Conservation (phyloP, 1,140 invertebrate species). For the Macrotrachela quadricornifera region DNA sequence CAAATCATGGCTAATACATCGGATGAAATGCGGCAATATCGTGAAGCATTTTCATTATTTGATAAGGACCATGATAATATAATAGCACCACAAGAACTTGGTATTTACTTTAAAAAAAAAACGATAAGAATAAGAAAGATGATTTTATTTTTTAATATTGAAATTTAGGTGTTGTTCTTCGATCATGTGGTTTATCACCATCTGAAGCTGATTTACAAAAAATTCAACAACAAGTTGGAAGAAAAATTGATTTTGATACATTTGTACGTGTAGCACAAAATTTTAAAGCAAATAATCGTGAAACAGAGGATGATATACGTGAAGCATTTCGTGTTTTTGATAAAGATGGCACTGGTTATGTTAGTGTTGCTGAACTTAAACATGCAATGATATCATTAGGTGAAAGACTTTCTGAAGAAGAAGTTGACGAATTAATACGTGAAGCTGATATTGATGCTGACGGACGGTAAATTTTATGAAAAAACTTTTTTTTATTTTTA, state of each 20-base stretch:
- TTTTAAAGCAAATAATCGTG: neutral
- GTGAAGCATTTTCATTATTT: slow-evolving; percentile 7
- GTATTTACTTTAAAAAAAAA: neutral
- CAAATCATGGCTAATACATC: neutral
- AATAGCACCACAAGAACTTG: slow-evolving; percentile 3
- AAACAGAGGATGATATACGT: slow-evolving; percentile 3
- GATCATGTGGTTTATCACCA: slow-evolving; percentile 4
- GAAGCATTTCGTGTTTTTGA: slow-evolving; percentile 8
- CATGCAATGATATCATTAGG: slow-evolving; percentile 75
- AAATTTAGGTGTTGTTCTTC: neutral
- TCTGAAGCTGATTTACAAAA: neutral
- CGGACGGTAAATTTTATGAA: neutral
- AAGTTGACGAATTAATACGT: slow-evolving; percentile 70
- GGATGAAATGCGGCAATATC: slow-evolving; percentile 5
- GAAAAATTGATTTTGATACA: slow-evolving; percentile 5
- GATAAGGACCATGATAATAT: slow-evolving; percentile 1
- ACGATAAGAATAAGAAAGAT: too few relatives aligned
- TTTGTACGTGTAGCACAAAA: neutral
- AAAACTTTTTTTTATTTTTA: too few relatives aligned
- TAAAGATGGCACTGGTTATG: slow-evolving; percentile 55
- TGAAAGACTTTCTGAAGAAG: slow-evolving; percentile 61
- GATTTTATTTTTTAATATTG: too few relatives aligned
- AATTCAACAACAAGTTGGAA: neutral
- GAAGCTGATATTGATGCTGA: slow-evolving; percentile 28
- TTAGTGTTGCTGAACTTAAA: slow-evolving; percentile 59